Evolutionary conservation across 2,113 vertebrate species (phyloP).

Genomic region (Microcebus murinus): DNA sequence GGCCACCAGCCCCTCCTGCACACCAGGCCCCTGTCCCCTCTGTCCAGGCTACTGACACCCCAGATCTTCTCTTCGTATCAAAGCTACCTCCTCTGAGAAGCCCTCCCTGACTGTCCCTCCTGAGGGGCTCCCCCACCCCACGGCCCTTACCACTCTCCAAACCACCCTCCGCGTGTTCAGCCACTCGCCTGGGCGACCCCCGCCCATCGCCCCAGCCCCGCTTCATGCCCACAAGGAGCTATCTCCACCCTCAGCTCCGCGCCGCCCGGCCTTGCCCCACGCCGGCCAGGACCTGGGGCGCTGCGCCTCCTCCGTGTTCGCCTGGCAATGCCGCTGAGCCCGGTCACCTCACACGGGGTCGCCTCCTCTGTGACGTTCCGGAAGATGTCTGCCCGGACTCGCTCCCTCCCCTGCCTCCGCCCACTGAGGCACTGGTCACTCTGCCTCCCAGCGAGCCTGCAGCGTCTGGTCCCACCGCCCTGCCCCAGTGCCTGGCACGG

Average conservation of each 20-base stretch:
- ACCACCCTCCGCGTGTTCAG: neutral
- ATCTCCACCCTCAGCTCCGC: accelerated
- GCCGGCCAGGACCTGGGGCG: accelerated
- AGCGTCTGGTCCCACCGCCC: neutral
- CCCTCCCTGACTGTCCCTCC: neutral
- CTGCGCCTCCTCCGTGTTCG: accelerated
- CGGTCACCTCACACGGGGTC: neutral
- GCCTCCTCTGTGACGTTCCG: neutral
- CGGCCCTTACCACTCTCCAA: neutral
- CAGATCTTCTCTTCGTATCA: neutral
- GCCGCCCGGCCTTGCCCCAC: neutral
- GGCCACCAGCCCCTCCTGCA: neutral
- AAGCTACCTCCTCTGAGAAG: neutral
- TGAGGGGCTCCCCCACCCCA: neutral
- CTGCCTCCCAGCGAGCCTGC: neutral
- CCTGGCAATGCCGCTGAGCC: neutral
- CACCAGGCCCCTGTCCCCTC: neutral
- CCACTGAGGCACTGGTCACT: no score
- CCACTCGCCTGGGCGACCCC: neutral
- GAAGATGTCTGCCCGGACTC: neutral
- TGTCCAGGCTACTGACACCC: neutral
- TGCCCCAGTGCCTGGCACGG: accelerated
- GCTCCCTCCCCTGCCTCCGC: accelerated
- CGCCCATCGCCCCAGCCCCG: neutral
- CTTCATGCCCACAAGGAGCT: neutral